Base-by-base conservation (phyloP, 2,888 invertebrate genomes). In the Spodoptera picta region DNA sequence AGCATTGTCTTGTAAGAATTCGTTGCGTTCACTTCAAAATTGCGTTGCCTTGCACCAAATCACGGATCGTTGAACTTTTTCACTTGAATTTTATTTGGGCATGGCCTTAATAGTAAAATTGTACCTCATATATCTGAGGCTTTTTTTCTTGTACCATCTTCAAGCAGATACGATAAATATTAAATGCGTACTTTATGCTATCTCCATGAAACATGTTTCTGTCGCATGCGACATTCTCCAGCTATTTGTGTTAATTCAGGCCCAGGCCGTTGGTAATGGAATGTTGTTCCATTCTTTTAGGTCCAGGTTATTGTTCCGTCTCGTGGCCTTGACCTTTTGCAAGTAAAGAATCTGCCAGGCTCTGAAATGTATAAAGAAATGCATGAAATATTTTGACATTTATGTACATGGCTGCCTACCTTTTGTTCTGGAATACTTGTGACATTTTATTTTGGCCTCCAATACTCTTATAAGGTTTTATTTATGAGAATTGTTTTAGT, bases 201-300 rank as follows among this genome's bases (percentile, higher is more conserved):
- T 45, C 46, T 48, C 63, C 14, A 63, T 50, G 58, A 60, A 65
- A 65, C 70, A 60, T 70, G 77, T 73, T 71, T 70, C 66, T 77
- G 67, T 42, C 58, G 78, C 60, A 74, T 74, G 69, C 66, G 77
- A 73, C 71, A 77, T 74, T 73, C 68, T 54, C 65, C 41, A 65
- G 55, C 62, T 68, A 77, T 74, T 76, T 69, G 62, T 59, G 78
- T 68, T 66, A 71, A 76, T 69, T 61, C 60, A 46, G 51, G 66
- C 69, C 53, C 69, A 46, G 44, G 54, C 65, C 9, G 63, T 43
- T 36, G 70, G 27, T 27, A 54, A 47, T 47, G 77, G 78, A 79
- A 79, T 80, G 77, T 55, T 48, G 62, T 64, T 55, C 54, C 70
- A 66, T 78, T 77, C 60, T 65, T 73, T 71, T 63, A 55, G 53